Evolutionary conservation across 2,797 vertebrate genomes (phyloP), one percentile per base, ranked within the genome.

Genomic region (Pteropus rufus): DNA sequence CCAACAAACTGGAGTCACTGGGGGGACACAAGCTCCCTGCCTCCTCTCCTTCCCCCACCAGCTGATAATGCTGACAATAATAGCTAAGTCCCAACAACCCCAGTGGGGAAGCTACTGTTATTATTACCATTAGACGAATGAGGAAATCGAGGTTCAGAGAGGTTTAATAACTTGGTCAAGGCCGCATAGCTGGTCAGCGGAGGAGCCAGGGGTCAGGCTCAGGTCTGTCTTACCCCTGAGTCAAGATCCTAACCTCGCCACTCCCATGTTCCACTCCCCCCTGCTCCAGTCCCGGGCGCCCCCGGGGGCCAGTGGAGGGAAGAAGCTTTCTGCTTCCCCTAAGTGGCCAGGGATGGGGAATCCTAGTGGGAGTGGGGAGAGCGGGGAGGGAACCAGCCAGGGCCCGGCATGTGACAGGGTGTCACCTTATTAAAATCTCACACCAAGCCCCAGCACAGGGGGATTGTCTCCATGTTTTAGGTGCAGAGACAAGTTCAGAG

Each of bases 101-200:
- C 14, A 0, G 19, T 3, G 11, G 23, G 65, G 69, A 7, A 41
- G 72, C 31, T 3, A 1, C 9, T 5, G 9, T 4, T 24, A 6
- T 24, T 70, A 54, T 85, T 23, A 29, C 23, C 34, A 23, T 39
- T 7, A 69, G 62, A 72, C 44, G 54, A 39, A 49, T 3, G 58
- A 89, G 44, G 88, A 72, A 94, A 69, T 34, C 21, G 41, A 77
- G 83, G 41, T 34, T 70, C 76, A 67, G 84, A 89, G 54, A 80
- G 31, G 91, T 5, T 94, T 39, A 64, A 31, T 65, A 21, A 94
- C 69, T 41, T 56, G 67, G 23, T 52, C 34, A 52, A 85, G 83
- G 80, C 24, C 80, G 58, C 96, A 69, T 19, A 92, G 72, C 83
- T 34, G 24, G n/a, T 23, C 44, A n/a, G 24, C 8, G n/a, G 31